Percentiles rank a stretch among this genome's conserved stretches.
These are phyloP conservation scores for Osedax frankpressi DNA, from an alignment of 2,888 invertebrate species.

Conservation along the genomic window DNA sequence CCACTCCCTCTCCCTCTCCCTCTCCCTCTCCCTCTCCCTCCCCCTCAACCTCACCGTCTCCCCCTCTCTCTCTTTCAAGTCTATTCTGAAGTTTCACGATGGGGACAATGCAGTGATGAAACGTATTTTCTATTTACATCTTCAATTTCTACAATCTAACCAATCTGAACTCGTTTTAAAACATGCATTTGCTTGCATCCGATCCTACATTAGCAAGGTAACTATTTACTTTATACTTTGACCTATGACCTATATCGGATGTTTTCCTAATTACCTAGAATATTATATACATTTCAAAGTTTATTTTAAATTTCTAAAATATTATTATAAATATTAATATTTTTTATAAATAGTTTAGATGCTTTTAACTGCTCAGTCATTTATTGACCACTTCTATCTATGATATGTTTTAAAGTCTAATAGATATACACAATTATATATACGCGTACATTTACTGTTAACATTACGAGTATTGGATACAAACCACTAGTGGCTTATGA, in stretches of 20 bases:
- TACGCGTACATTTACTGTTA: too few relatives aligned
- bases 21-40: neutral
- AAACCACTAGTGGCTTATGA: too few relatives aligned
- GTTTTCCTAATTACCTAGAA: too few relatives aligned
- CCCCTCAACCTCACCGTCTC: neutral
- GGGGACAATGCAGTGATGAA: conserved; percentile 66
- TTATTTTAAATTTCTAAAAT: too few relatives aligned
- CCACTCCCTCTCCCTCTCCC: neutral
- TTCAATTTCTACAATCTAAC: conserved; percentile 71
- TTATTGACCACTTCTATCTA: too few relatives aligned
- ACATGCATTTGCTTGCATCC: conserved; percentile 77
- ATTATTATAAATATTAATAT: too few relatives aligned
- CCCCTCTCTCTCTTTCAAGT: conserved; percentile 30
- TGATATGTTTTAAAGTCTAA: too few relatives aligned
- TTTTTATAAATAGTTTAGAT: too few relatives aligned
- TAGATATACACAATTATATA: too few relatives aligned
- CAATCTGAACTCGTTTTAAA: conserved; percentile 79
- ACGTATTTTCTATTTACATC: conserved; percentile 69
- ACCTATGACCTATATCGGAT: neutral
- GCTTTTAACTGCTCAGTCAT: too few relatives aligned
- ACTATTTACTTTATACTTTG: neutral
- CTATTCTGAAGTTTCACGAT: conserved; percentile 51
- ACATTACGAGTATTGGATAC: too few relatives aligned
- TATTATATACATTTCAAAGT: too few relatives aligned
- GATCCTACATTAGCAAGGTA: conserved; percentile 65